A percentile compares a stretch with the other conserved stretches of the same genome.
Conservation (phyloP, 2,113 vertebrate species). For the Ramphastos sulfuratus region DNA sequence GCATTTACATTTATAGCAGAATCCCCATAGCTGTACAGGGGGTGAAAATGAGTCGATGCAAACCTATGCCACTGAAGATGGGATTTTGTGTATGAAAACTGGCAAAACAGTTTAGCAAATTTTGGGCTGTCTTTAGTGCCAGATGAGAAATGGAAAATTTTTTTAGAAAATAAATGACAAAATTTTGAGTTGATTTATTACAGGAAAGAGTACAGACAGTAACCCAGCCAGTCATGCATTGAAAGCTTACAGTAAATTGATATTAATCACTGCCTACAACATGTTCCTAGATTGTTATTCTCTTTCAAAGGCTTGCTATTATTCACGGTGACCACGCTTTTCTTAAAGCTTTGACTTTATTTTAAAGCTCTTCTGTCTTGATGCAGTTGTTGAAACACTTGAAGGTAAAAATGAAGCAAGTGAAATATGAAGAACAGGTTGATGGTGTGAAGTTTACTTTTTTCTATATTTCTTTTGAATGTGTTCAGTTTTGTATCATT, state of each 20-base stretch:
- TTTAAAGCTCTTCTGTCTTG: neutral
- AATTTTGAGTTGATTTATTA: neutral
- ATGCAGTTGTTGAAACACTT: neutral
- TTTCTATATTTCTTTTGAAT: neutral
- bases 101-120: slow-evolving; percentile 16
- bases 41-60: slow-evolving; percentile 33
- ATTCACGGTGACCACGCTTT: neutral
- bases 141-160: slow-evolving; percentile 4
- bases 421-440: neutral
- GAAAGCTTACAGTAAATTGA: neutral
- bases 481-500: neutral
- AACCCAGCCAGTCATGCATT: neutral
- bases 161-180: neutral
- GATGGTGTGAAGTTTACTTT: neutral
- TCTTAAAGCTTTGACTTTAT: neutral
- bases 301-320: neutral
- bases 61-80: slow-evolving; percentile 50
- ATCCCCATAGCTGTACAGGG: slow-evolving; percentile 43
- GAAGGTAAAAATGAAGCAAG: neutral
- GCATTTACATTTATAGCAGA: slow-evolving; percentile 44
- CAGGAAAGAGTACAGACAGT: neutral
- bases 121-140: neutral
- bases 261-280: neutral
- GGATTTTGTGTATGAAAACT: slow-evolving; percentile 34
- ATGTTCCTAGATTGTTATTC: neutral